These are phyloP conservation scores for Linurgus olivaceus DNA, from an alignment of 2,797 vertebrate genomes.

Conservation along the genomic window DNA sequence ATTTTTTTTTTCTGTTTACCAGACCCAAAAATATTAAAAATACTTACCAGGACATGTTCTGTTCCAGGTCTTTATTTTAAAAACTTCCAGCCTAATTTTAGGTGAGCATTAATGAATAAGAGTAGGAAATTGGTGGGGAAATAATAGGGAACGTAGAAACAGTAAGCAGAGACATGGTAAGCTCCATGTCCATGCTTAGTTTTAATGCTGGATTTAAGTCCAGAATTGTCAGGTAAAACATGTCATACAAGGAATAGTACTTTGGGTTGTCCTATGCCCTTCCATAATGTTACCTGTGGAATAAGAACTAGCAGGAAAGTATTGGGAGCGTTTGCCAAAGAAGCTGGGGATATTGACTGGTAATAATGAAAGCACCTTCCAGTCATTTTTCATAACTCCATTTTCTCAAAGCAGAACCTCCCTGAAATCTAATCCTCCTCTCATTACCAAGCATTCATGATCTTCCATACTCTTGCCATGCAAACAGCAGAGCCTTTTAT, in stretches of 20 bases:
- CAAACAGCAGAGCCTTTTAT: slow-evolving; percentile 36
- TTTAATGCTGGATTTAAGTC: not conserved
- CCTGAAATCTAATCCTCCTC: not conserved
- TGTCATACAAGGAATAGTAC: not conserved
- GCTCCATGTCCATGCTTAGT: not conserved
- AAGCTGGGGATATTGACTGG: not conserved
- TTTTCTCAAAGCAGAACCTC: not conserved
- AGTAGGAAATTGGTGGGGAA: not conserved
- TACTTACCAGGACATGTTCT: not conserved
- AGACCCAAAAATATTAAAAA: not conserved
- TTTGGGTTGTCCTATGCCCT: not conserved
- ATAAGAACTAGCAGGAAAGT: not conserved
- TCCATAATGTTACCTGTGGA: not conserved
- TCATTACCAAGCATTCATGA: not conserved
- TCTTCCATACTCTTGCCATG: slow-evolving; percentile 3
- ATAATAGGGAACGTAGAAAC: not conserved
- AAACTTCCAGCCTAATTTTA: not conserved
- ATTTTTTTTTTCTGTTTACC: not conserved
- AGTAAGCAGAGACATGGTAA: not conserved
- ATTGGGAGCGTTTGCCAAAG: not conserved
- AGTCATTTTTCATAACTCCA: not conserved
- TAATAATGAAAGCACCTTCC: not conserved
- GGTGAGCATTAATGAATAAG: not conserved
- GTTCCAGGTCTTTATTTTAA: rapidly evolving
- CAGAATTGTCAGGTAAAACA: not conserved